A percentile compares a stretch with the other conserved stretches of the same genome.
Conservation (phyloP, 1,140 invertebrate genomes). For the Nautilus pompilius region DNA sequence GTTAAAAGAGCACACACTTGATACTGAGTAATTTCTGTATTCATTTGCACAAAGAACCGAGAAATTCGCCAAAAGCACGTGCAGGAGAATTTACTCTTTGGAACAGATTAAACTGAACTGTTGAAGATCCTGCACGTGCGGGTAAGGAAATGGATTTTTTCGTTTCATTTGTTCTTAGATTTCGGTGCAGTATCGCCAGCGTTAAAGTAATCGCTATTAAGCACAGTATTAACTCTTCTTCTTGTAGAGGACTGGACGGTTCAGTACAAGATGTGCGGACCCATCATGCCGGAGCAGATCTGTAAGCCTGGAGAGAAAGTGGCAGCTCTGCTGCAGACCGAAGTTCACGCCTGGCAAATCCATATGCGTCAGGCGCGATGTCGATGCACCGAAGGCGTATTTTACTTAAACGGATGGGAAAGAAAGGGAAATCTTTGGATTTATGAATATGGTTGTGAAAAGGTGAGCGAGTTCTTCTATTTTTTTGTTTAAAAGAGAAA, state of each 20-base stretch:
- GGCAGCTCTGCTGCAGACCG: not conserved
- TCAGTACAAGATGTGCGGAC: conserved; percentile 1
- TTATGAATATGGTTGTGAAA: not conserved
- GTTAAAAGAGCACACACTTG: too few relatives aligned
- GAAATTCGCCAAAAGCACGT: too few relatives aligned
- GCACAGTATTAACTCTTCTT: not conserved
- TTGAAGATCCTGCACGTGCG: not conserved
- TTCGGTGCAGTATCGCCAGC: not conserved
- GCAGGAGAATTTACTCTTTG: too few relatives aligned
- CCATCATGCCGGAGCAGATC: conserved; percentile 1
- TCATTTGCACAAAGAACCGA: too few relatives aligned
- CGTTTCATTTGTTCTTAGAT: not conserved
- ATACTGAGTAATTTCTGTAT: too few relatives aligned
- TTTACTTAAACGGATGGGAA: conserved; percentile 1
- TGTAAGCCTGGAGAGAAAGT: not conserved
- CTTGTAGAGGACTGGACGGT: not conserved
- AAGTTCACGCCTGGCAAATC: not conserved
- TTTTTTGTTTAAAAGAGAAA: too few relatives aligned
- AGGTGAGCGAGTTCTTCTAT: too few relatives aligned
- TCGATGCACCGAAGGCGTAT: not conserved
- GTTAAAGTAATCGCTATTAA: not conserved
- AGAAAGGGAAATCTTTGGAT: not conserved
- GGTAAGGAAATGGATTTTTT: not conserved
- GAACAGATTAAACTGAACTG: not conserved
- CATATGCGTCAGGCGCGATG: conserved; percentile 1